Base-by-base conservation (phyloP, 2,797 vertebrate species). In the Zonotrichia albicollis region DNA sequence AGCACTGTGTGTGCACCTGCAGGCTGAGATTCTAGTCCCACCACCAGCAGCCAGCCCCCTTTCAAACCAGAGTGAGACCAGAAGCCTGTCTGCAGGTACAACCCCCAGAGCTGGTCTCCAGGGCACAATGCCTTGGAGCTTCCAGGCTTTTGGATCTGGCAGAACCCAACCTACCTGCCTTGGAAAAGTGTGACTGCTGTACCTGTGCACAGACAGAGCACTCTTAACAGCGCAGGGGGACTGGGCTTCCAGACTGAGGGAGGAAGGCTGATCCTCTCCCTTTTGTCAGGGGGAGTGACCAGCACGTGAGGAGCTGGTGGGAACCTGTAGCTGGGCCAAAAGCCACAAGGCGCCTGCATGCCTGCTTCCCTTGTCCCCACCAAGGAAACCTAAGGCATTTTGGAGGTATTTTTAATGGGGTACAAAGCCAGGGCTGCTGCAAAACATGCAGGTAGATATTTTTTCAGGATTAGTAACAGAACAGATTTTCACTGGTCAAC, bases 1-100 rank as follows among this genome's bases (percentile, higher is more conserved):
- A 10, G 2, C 0, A 0, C 26, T 48, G 10, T 29, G 7, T 11
- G 5, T 8, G 11, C 34, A 57, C 13, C 9, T 30, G 32, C 1
- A 5, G 62, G 9, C 6, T 57, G 27, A 23, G 9, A 10, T 34
- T 62, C 57, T 67, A 38, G 18, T 67, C 13, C 50, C 50, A 74
- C 16, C 30, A 51, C 10, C 43, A n/a, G 4, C 67, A 72, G 46
- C 14, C 55, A 58, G 17, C 20, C 30, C 15, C 27, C 36, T 60
- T 84, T 55, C 45, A 55, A 81, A 67, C 16, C 8, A 8, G 13
- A 64, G 20, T 14, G 27, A 68, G 26, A 60, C 7, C 51, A 68
- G 51, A 55, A 67, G 76, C 16, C 16, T 38, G 3, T 17, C 18
- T 74, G 29, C 46, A 71, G 36, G 23, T 80, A 11, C 43, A 51